Percentiles rank a stretch among this genome's conserved stretches.
Conservation (phyloP, 1,140 invertebrate genomes). For the Sycophaga agraensis region DNA sequence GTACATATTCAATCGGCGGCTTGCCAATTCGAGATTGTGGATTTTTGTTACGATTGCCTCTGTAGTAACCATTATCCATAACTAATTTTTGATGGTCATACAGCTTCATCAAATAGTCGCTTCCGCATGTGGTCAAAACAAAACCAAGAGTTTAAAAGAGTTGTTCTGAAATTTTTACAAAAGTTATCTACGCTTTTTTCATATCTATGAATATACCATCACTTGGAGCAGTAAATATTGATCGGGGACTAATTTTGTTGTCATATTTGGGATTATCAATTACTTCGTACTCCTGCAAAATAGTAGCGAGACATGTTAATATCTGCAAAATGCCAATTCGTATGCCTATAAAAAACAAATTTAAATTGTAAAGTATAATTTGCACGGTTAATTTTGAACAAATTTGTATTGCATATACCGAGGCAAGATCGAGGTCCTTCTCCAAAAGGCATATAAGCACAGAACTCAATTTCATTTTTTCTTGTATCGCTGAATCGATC, state of each 20-base stretch:
- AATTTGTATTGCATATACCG: slow-evolving; percentile 31
- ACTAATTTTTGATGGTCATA: too few relatives aligned
- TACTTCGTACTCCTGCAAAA: slow-evolving; percentile 55
- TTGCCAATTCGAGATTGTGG: too few relatives aligned
- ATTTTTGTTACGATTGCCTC: too few relatives aligned
- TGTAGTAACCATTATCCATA: too few relatives aligned
- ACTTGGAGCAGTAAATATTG: slow-evolving; percentile 30
- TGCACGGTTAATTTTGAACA: not conserved
- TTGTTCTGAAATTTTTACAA: too few relatives aligned
- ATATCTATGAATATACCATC: too few relatives aligned
- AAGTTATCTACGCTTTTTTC: too few relatives aligned
- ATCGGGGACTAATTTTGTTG: slow-evolving; percentile 18
- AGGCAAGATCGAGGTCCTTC: slow-evolving; percentile 43
- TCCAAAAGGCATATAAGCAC: slow-evolving; percentile 42
- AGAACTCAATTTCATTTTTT: slow-evolving; percentile 29
- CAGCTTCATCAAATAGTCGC: too few relatives aligned
- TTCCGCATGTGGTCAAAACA: too few relatives aligned
- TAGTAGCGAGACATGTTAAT: slow-evolving; percentile 59
- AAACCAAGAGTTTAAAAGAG: too few relatives aligned
- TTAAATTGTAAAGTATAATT: not conserved
- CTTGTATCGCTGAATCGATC: slow-evolving; percentile 49
- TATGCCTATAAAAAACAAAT: slow-evolving; percentile 48
- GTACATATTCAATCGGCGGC: too few relatives aligned
- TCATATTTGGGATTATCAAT: slow-evolving; percentile 41
- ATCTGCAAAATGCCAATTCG: slow-evolving; percentile 66